Conservation (phyloP, 2,888 invertebrate species). For the Chalcis sispes region DNA sequence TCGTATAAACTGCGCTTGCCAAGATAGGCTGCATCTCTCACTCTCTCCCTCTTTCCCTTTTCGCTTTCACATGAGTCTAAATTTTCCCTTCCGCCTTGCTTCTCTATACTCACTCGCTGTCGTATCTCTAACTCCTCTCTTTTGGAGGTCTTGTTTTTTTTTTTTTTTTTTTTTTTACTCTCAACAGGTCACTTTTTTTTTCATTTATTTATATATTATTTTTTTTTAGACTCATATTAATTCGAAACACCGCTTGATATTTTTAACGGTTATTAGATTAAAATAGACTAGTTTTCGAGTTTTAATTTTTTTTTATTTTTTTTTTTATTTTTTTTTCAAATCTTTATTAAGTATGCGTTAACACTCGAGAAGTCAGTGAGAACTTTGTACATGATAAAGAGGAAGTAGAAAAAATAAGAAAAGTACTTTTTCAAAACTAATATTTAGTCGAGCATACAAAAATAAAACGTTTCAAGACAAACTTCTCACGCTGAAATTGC, state of each 20-base stretch:
- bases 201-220: no score
- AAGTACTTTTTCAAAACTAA: no score
- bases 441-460: no score
- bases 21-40: conserved; percentile 18
- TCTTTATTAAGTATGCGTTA: background rate
- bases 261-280: conserved; percentile 33
- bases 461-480: no score
- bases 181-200: conserved; percentile 43
- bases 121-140: conserved; percentile 3
- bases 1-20: conserved; percentile 16
- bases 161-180: conserved; percentile 29
- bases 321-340: no score
- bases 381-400: background rate
- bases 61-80: conserved; percentile 57
- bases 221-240: background rate
- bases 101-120: conserved; percentile 4
- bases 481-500: no score
- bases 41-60: conserved; percentile 20
- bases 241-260: background rate
- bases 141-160: conserved; percentile 17
- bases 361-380: conserved; percentile 1
- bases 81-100: conserved; percentile 53
- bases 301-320: no score
- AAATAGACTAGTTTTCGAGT: conserved; percentile 16
- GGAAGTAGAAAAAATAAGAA: conserved; percentile 1